Evolutionary conservation across 2,888 invertebrate genomes (phyloP).

Genomic region (Cinara cedri): DNA sequence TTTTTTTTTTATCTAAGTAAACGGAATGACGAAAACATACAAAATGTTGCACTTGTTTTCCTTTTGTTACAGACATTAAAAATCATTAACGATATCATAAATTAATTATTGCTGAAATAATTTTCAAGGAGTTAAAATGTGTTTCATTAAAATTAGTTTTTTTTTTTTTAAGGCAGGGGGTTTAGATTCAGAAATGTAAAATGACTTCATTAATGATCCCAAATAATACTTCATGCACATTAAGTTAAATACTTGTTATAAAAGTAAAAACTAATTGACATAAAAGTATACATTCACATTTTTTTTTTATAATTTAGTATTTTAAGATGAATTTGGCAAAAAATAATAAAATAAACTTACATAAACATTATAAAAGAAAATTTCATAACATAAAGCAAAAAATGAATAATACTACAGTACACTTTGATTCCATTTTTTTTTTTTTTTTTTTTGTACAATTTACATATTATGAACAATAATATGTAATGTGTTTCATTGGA

Average conservation of each 20-base stretch:
- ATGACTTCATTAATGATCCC: background rate
- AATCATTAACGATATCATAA: constrained; percentile 37
- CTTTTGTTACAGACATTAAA: constrained; percentile 37
- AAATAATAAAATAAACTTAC: constrained; percentile 14
- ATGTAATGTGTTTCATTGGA: constrained; percentile 21
- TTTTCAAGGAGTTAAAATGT: background rate
- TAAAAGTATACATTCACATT: constrained; percentile 19
- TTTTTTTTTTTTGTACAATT: constrained; percentile 32
- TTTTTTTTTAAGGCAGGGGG: constrained; percentile 42
- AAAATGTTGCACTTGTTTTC: constrained; percentile 49
- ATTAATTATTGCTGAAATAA: constrained; percentile 52
- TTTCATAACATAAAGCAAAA: background rate
- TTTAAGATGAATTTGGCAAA: constrained; percentile 30
- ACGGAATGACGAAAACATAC: constrained; percentile 53
- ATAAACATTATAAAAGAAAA: constrained; percentile 9
- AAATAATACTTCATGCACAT: constrained; percentile 26
- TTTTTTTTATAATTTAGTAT: constrained; percentile 8
- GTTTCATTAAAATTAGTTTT: constrained; percentile 8
- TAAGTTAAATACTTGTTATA: constrained; percentile 49
- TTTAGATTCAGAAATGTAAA: constrained; percentile 13
- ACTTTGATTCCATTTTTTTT: constrained; percentile 49
- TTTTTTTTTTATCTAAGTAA: constrained; percentile 47
- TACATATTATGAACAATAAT: background rate
- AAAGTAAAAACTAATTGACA: constrained; percentile 57
- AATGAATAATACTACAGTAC: constrained; percentile 40